phyloP scores from a whole-genome alignment of 2,888 invertebrate species.

The Tenthredo scrophulariae region DNA sequence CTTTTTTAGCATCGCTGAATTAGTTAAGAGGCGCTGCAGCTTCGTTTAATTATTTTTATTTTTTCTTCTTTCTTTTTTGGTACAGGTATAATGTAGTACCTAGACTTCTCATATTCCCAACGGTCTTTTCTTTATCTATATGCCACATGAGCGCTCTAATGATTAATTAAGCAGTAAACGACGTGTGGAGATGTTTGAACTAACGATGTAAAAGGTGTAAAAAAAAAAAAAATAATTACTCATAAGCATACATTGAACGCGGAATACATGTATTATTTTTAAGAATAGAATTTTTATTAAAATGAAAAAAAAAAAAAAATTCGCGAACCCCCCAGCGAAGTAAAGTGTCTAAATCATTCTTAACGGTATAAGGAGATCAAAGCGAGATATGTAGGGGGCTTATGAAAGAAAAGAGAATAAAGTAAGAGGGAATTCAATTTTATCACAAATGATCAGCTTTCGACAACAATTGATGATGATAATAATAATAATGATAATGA shows the following conservation, averaged over 20 bases:
- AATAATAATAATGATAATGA: neutral
- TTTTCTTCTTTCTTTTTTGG: neutral
- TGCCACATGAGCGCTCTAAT: neutral
- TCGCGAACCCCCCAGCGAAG: neutral
- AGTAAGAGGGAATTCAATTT: neutral
- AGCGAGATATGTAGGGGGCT: neutral
- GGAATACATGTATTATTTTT: neutral
- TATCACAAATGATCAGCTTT: neutral
- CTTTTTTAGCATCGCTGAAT: neutral
- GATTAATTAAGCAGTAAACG: neutral
- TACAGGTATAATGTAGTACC: neutral
- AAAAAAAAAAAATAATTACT: constrained; percentile 4
- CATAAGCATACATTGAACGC: neutral
- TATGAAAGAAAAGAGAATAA: neutral
- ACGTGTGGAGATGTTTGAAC: neutral
- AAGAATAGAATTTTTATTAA: too few species aligned
- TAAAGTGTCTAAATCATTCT: neutral
- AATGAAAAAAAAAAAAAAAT: neutral
- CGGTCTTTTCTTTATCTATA: neutral
- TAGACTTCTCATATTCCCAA: neutral
- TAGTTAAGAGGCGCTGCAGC: neutral
- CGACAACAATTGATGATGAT: neutral
- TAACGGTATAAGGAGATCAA: constrained; percentile 1
- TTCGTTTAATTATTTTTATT: neutral
- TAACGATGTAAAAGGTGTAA: neutral